Percentiles rank a stretch among this genome's conserved stretches.
Conservation (phyloP, 2,888 invertebrate genomes). For the Spilosoma lubricipeda region DNA sequence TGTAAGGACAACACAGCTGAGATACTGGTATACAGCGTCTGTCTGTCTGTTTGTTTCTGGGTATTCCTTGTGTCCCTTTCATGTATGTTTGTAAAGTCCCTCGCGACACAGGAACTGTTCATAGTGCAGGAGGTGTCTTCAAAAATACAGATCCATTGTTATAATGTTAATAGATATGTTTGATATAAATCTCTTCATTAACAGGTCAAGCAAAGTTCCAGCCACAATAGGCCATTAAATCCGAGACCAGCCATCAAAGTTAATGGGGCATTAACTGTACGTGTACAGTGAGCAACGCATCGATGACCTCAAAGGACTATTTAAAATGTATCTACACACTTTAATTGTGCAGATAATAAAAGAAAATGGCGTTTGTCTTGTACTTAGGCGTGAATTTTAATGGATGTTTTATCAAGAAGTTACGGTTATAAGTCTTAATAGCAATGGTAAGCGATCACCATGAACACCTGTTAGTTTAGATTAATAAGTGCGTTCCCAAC, state of each 20-base stretch:
- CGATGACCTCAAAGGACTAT: constrained; percentile 17
- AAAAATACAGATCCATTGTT: neutral
- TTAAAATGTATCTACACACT: neutral
- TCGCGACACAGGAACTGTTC: too few species aligned
- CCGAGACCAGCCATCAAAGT: constrained; percentile 26
- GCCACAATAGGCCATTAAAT: constrained; percentile 26
- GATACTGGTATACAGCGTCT: too few species aligned
- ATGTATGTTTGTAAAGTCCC: too few species aligned
- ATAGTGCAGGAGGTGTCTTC: too few species aligned
- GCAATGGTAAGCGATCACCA: neutral
- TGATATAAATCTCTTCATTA: constrained; percentile 3
- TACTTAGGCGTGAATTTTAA: neutral
- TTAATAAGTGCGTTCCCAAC: too few species aligned
- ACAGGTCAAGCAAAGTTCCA: constrained; percentile 14
- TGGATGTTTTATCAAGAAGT: neutral
- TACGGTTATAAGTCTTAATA: neutral
- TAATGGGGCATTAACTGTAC: constrained; percentile 23
- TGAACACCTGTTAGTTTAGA: too few species aligned
- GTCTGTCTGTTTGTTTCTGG: too few species aligned
- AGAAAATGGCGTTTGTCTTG: neutral
- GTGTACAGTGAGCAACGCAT: constrained; percentile 34
- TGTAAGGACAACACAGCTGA: too few species aligned
- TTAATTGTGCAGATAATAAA: constrained; percentile 3
- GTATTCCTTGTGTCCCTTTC: too few species aligned
- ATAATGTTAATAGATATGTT: constrained; percentile 3